Base-by-base conservation (phyloP, 2,888 invertebrate genomes). In the Helicoverpa assulta region DNA sequence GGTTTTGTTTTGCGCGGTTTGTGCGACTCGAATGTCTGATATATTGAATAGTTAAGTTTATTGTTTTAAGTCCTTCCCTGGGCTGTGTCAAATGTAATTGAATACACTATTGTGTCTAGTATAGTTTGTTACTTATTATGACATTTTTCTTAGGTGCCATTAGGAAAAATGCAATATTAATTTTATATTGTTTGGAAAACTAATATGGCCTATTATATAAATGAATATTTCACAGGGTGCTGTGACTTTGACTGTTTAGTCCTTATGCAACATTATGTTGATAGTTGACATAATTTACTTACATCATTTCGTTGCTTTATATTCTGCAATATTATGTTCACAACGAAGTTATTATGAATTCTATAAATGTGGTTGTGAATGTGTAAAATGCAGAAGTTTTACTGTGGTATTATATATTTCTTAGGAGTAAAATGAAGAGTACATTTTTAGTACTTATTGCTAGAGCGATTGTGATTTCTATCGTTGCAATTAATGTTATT, bases 301-400 rank as follows among this genome's bases (percentile, higher is more conserved):
- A 60, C 69, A 74, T 68, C 66, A 47, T 52, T 63, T 71, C 52
- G 53, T 56, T 60, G 60, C 67, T 67, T 71, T 58, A 60, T 63
- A 67, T 72, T 82, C 71, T 74, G 76, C 73, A 71, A 73, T 83
- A 70, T 85, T 88, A 87, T 86, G 85, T 90, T 91, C 85, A 90
- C 90, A 91, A 91, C 89, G 90, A 79, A 70, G 70, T 75, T 76
- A 67, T 76, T 72, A 76, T 59, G 78, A 83, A 86, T 83, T 88
- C 81, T 85, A 67, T 85, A 87, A 81, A 86, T 84, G 87, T 86
- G 92, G 91, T 92, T 93, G 91, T 91, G 92, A 92, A 89, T 90
- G 90, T 85, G 86, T 84, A 86, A 86, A 78, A 85, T 80, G 78
- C 78, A 73, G 73, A 81, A 78, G 67, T 82, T 80, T 73, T 79